These are phyloP conservation scores for Dyspetes luteomarginatus DNA, from an alignment of 2,888 invertebrate species.

Conservation along the genomic window DNA sequence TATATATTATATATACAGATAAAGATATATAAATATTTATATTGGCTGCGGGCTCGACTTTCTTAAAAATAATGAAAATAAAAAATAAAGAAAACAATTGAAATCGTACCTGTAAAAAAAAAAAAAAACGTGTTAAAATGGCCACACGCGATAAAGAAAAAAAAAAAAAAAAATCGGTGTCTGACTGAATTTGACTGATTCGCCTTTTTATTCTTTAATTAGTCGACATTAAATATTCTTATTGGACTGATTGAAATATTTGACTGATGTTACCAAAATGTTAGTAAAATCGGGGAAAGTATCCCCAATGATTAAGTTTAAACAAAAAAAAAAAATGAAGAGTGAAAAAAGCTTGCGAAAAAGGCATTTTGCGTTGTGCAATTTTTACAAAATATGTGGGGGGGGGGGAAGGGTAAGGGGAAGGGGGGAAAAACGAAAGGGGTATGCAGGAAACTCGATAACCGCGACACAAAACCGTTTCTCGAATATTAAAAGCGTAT, in stretches of 20 bases:
- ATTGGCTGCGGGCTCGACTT: slow-evolving; percentile 64
- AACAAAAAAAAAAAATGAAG: slow-evolving; percentile 34
- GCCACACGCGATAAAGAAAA: slow-evolving; percentile 60
- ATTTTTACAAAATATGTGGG: slow-evolving; percentile 54
- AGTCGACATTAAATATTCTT: slow-evolving; percentile 70
- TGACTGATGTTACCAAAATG: slow-evolving; percentile 84
- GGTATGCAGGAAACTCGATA: slow-evolving; percentile 68
- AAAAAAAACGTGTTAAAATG: slow-evolving; percentile 63
- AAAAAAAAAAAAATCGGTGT: slow-evolving; percentile 65
- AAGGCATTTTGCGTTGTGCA: slow-evolving; percentile 58
- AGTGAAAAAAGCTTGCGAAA: background rate
- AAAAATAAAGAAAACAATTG: slow-evolving; percentile 69
- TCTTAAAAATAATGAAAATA: slow-evolving; percentile 60
- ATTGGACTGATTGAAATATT: slow-evolving; percentile 79
- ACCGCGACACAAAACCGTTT: slow-evolving; percentile 65
- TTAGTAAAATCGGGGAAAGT: slow-evolving; percentile 77
- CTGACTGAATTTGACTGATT: slow-evolving; percentile 82
- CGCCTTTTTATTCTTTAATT: slow-evolving; percentile 72
- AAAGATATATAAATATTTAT: slow-evolving; percentile 54
- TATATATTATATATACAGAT: slow-evolving; percentile 69
- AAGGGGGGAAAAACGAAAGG: slow-evolving; percentile 41
- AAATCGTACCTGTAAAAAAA: slow-evolving; percentile 68
- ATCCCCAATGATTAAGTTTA: slow-evolving; percentile 82
- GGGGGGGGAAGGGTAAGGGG: slow-evolving; percentile 47
- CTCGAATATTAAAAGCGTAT: slow-evolving; percentile 54